These are phyloP conservation scores for Riparia riparia DNA, from an alignment of 2,113 vertebrate genomes.

Conservation along the genomic window DNA sequence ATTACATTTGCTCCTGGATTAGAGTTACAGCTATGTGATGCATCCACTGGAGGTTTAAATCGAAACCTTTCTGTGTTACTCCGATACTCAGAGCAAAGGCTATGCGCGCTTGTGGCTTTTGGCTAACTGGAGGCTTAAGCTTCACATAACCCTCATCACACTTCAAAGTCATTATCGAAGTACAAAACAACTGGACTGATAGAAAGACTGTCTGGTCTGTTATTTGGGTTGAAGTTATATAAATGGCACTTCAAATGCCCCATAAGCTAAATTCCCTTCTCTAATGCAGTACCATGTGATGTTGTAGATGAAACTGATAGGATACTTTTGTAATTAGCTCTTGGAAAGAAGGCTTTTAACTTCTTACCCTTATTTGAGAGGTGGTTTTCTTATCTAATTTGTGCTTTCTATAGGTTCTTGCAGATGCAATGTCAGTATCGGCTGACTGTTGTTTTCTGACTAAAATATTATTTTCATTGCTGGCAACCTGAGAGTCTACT, in stretches of 20 bases:
- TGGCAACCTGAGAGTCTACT: not conserved
- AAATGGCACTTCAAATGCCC: not conserved
- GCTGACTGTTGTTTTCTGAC: not conserved
- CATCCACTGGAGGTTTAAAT: constrained; percentile 14
- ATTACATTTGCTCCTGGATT: not conserved
- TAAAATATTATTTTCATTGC: not conserved
- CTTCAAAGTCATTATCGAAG: not conserved
- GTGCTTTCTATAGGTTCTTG: not conserved
- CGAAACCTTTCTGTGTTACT: not conserved
- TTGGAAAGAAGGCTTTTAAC: not conserved
- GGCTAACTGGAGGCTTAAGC: not conserved
- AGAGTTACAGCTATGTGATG: constrained; percentile 20
- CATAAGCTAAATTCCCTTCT: not conserved
- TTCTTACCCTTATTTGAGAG: not conserved
- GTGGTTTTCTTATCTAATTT: not conserved
- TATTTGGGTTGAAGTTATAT: not conserved
- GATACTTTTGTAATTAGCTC: not conserved
- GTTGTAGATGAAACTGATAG: not conserved
- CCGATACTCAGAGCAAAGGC: not conserved
- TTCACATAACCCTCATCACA: not conserved
- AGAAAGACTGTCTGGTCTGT: not conserved
- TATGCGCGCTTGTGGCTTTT: not conserved
- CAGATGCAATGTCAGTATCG: not conserved
- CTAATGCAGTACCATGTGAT: not conserved
- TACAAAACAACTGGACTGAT: not conserved